These are phyloP conservation scores for Gymnopithys bicolor DNA, from an alignment of 2,797 vertebrate species.

Conservation along the genomic window DNA sequence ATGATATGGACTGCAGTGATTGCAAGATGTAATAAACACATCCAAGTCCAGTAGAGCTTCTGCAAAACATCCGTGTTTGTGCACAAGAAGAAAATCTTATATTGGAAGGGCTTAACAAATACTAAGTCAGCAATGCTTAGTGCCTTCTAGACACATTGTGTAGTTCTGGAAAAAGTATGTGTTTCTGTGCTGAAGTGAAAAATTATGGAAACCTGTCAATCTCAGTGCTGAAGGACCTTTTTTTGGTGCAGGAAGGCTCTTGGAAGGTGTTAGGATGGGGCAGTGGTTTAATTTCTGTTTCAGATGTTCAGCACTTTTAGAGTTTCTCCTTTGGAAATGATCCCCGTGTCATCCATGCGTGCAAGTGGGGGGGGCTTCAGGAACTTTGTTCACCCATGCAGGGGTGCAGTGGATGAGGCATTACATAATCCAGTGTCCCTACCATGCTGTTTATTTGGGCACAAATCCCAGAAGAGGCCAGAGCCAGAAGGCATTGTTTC, in stretches of 20 bases:
- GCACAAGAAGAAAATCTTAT: neutral
- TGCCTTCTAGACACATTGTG: accelerated
- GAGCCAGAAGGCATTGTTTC: neutral
- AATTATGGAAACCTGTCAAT: neutral
- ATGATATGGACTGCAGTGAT: neutral
- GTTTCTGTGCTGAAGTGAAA: neutral
- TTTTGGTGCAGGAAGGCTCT: neutral
- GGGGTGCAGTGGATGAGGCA: neutral
- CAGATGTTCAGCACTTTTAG: accelerated
- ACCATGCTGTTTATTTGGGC: neutral
- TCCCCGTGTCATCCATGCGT: accelerated
- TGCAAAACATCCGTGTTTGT: neutral
- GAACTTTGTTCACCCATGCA: neutral
- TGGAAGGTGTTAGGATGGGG: neutral
- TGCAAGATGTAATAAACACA: neutral
- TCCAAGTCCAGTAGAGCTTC: neutral
- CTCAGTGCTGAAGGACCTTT: neutral
- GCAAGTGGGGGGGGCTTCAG: neutral
- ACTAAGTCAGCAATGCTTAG: neutral
- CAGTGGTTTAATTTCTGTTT: neutral
- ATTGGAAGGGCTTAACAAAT: neutral
- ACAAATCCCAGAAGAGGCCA: neutral
- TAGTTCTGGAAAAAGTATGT: neutral
- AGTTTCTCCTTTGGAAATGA: neutral
- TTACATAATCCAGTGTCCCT: neutral